These are phyloP conservation scores for Drosophila pseudoananassae DNA, from an alignment of 1,140 invertebrate genomes.

Conservation along the genomic window DNA sequence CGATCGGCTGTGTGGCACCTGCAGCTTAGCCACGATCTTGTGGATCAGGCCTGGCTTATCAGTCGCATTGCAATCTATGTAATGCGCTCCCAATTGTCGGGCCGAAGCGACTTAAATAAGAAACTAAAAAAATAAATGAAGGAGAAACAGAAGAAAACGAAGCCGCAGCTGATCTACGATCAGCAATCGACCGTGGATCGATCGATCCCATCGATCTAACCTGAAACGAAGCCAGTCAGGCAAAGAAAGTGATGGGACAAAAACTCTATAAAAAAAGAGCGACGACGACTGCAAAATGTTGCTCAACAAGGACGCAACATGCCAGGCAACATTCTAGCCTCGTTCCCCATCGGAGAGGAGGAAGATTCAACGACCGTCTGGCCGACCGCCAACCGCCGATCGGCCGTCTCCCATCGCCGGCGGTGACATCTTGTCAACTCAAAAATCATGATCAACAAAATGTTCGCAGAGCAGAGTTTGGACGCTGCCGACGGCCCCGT, in stretches of 20 bases:
- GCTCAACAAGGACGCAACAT: conserved; percentile 80
- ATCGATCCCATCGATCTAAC: conserved; percentile 51
- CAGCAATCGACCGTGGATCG: conserved; percentile 40
- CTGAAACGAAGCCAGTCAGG: conserved; percentile 32
- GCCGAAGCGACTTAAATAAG: conserved; percentile 8
- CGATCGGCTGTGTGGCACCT: conserved; percentile 64
- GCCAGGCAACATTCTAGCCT: conserved; percentile 69
- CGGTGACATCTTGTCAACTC: conserved; percentile 81
- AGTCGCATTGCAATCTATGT: conserved; percentile 70
- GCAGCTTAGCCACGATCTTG: conserved; percentile 55
- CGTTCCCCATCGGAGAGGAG: conserved; percentile 12
- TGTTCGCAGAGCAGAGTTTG: conserved; percentile 34
- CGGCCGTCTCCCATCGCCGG: conserved; percentile 57
- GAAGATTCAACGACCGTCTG: conserved; percentile 3
- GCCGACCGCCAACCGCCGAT: conserved; percentile 54
- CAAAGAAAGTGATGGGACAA: conserved; percentile 68
- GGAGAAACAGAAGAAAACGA: conserved; percentile 4
- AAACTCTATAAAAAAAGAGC: not conserved
- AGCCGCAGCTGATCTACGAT: conserved; percentile 48
- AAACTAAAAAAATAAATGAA: not conserved
- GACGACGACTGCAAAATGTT: conserved; percentile 49
- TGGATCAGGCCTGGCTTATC: conserved; percentile 49
- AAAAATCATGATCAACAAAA: conserved; percentile 82
- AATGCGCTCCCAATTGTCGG: conserved; percentile 62
- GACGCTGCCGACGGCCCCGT: conserved; percentile 12